These are phyloP conservation scores for Micromussa lordhowensis DNA, from an alignment of 92 coral and sea anemone genomes.

Conservation along the genomic window DNA sequence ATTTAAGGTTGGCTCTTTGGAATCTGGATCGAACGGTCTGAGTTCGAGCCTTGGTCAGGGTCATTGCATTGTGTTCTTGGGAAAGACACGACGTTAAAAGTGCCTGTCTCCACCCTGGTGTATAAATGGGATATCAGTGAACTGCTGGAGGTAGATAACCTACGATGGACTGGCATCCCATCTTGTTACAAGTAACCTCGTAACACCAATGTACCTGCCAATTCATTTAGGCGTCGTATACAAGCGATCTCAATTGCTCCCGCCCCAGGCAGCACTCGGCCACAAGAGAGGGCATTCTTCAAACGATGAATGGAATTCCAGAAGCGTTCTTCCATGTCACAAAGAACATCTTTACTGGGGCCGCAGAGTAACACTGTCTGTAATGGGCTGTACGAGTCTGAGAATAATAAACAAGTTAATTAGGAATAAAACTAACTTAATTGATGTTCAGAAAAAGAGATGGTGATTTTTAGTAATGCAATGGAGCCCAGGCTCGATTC, in stretches of 20 bases:
- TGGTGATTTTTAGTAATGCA: too few relatives aligned
- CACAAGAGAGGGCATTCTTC: conserved; percentile 70
- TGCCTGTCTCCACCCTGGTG: not conserved
- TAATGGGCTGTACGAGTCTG: conserved; percentile 34
- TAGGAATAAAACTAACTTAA: not conserved
- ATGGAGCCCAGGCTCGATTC: too few relatives aligned
- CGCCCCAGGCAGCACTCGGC: conserved; percentile 86
- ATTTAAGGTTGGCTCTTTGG: too few relatives aligned
- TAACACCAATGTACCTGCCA: conserved; percentile 38
- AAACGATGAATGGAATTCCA: conserved; percentile 84
- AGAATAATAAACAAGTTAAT: not conserved
- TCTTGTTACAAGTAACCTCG: not conserved
- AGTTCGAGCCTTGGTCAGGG: too few relatives aligned
- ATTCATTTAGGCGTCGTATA: conserved; percentile 44
- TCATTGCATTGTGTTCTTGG: too few relatives aligned
- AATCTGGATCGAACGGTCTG: too few relatives aligned
- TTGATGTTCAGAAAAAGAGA: not conserved
- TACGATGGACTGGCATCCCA: not conserved
- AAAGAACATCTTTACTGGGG: conserved; percentile 74
- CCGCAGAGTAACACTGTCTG: conserved; percentile 83
- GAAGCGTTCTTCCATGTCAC: conserved; percentile 79
- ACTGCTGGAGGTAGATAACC: not conserved
- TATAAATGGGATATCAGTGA: too few relatives aligned
- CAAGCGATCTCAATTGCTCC: conserved; percentile 83
- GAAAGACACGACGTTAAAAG: not conserved